A percentile compares a stretch with the other conserved stretches of the same genome.
Conservation (phyloP, 1,140 invertebrate genomes). For the Lerema accius region DNA sequence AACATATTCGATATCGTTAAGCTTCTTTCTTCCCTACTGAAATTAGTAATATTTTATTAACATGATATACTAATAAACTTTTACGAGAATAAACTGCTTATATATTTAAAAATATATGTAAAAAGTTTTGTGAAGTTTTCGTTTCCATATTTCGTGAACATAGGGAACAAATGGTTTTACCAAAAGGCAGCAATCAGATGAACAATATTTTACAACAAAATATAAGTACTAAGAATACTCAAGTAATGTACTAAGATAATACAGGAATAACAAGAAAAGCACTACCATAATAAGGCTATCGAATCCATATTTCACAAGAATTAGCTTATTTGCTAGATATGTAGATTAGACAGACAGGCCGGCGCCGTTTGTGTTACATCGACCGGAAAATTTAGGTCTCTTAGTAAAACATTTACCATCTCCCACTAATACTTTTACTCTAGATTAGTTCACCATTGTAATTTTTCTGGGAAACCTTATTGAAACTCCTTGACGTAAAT, state of each 20-base stretch:
- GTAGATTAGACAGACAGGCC: conserved; percentile 64
- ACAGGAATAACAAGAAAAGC: conserved; percentile 56
- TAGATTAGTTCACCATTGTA: conserved; percentile 11
- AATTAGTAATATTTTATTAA: too few species aligned
- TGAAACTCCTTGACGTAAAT: neutral
- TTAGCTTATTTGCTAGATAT: conserved; percentile 76
- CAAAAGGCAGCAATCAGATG: too few species aligned
- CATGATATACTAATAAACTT: too few species aligned
- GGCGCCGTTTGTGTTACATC: conserved; percentile 56
- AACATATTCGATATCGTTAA: too few species aligned
- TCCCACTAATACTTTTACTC: conserved; percentile 14
- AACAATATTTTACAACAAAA: too few species aligned
- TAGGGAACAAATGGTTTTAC: too few species aligned
- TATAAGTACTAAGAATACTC: too few species aligned
- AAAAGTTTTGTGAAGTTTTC: too few species aligned
- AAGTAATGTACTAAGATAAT: conserved; percentile 39
- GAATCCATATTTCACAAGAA: conserved; percentile 67
- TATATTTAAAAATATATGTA: too few species aligned
- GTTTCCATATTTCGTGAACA: too few species aligned
- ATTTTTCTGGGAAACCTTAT: neutral
- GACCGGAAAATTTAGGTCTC: conserved; percentile 55
- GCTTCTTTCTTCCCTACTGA: too few species aligned
- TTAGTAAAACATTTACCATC: conserved; percentile 38
- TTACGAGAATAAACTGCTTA: too few species aligned
- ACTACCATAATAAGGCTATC: conserved; percentile 53